Conservation (phyloP, 2,888 invertebrate genomes). For the Barypeithes pellucidus region DNA sequence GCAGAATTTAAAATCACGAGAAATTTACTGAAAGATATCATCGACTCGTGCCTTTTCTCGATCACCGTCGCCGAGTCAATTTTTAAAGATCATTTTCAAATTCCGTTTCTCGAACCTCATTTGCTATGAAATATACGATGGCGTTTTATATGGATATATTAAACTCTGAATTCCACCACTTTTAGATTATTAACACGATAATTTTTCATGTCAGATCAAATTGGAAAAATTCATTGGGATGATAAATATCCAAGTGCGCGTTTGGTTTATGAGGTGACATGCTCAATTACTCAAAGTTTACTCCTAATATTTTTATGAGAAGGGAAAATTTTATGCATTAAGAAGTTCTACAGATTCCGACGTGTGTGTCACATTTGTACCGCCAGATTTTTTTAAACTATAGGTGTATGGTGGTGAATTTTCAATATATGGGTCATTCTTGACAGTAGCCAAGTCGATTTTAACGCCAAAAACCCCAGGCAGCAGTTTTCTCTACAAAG, state of each 20-base stretch:
- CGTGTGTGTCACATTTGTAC: too few species aligned
- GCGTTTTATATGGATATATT: slow-evolving; percentile 40
- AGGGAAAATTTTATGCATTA: too few species aligned
- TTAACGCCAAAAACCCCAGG: too few species aligned
- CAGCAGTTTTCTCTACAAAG: too few species aligned
- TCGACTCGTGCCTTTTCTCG: slow-evolving; percentile 28
- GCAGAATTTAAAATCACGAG: not conserved
- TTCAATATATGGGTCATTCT: too few species aligned
- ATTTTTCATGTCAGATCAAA: slow-evolving; percentile 41
- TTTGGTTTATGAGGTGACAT: slow-evolving; percentile 1
- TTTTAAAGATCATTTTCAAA: slow-evolving; percentile 49
- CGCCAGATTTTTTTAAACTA: too few species aligned
- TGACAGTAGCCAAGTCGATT: too few species aligned
- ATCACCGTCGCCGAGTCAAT: slow-evolving; percentile 42
- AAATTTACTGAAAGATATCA: slow-evolving; percentile 16
- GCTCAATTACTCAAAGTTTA: too few species aligned
- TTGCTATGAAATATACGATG: slow-evolving; percentile 38
- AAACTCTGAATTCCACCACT: slow-evolving; percentile 38
- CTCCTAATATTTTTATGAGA: too few species aligned
- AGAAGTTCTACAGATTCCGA: too few species aligned
- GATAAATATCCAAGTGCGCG: not conserved
- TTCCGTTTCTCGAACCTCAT: slow-evolving; percentile 46
- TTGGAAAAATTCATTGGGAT: slow-evolving; percentile 34
- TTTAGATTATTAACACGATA: slow-evolving; percentile 35
- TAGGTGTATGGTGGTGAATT: too few species aligned